These are phyloP conservation scores for Xanthia icteritia DNA, from an alignment of 2,888 invertebrate genomes.

Conservation along the genomic window DNA sequence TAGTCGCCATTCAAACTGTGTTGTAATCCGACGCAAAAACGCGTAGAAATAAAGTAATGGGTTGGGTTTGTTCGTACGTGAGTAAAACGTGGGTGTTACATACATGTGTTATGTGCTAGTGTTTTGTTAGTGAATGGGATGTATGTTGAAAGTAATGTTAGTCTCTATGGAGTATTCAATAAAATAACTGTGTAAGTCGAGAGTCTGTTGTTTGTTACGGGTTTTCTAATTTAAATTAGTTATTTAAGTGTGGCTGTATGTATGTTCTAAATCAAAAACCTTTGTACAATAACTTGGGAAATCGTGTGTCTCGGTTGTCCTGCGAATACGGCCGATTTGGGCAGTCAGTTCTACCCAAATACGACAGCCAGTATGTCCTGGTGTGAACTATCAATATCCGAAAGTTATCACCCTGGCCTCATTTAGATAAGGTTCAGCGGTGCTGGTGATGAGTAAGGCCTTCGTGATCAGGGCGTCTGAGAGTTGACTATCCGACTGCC, in stretches of 20 bases:
- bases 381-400: neutral
- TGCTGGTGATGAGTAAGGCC: too few relatives aligned
- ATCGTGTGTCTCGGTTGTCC: neutral
- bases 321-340: neutral
- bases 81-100: slow-evolving; percentile 7
- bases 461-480: too few relatives aligned
- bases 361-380: neutral
- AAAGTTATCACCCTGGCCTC: neutral
- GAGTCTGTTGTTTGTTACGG: neutral
- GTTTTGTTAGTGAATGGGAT: slow-evolving; percentile 20
- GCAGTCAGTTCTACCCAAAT: neutral
- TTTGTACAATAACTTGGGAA: neutral
- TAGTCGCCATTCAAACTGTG: slow-evolving; percentile 36
- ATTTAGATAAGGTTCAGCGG: neutral
- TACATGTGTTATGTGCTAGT: neutral
- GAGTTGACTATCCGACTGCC: too few relatives aligned
- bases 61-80: slow-evolving; percentile 31
- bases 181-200: neutral
- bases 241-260: neutral
- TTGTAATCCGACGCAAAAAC: slow-evolving; percentile 28
- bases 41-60: slow-evolving; percentile 23
- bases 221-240: neutral
- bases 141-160: neutral
- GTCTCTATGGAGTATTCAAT: neutral
- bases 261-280: neutral